Evolutionary conservation across 2,888 invertebrate species (phyloP), one percentile per base, ranked within the genome.

Genomic region (Agrenia bidenticulata): DNA sequence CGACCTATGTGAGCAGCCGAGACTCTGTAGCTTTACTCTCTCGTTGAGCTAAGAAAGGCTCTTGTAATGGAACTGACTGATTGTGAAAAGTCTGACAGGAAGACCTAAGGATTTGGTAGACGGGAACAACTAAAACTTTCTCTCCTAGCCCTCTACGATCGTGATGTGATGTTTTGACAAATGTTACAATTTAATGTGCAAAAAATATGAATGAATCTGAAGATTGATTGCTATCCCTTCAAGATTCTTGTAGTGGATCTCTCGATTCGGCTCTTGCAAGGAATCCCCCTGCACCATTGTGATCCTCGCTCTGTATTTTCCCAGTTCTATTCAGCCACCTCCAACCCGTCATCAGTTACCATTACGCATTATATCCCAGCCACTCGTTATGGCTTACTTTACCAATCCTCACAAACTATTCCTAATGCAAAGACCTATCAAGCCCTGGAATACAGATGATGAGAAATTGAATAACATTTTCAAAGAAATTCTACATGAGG

Each of bases 161-260:
- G 59, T 57, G 50, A 68, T 68, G 59, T 57, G 50, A 68, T 68
- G 64, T 68, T 68, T 68, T 68, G 68, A 68, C 69, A 69, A 66
- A 70, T 64, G 66, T 66, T 65, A 64, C 67, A 67, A 62, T 73
- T 74, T 74, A 71, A 74, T 74, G 72, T 71, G 69, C 72, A 73
- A 74, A 73, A 73, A 74, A 72, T 71, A 60, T 69, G 64, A 62
- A 69, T 71, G 66, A 68, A 70, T 68, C 51, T 23, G 32, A 24
- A 23, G 51, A 51, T 51, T 51, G 51, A 51, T 51, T 19, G 51
- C 45, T 45, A 45, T 45, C 45, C 17, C 45, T 45, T n/a, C 45
- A 7, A 7, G 32, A 32, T 32, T 32, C 45, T 32, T 32, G 32
- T 32, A 32, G 32, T 7, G 11, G 5, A 32, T 32, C 32, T 32